These are phyloP conservation scores for Phainopepla nitens DNA, from an alignment of 2,113 vertebrate genomes.

Conservation along the genomic window DNA sequence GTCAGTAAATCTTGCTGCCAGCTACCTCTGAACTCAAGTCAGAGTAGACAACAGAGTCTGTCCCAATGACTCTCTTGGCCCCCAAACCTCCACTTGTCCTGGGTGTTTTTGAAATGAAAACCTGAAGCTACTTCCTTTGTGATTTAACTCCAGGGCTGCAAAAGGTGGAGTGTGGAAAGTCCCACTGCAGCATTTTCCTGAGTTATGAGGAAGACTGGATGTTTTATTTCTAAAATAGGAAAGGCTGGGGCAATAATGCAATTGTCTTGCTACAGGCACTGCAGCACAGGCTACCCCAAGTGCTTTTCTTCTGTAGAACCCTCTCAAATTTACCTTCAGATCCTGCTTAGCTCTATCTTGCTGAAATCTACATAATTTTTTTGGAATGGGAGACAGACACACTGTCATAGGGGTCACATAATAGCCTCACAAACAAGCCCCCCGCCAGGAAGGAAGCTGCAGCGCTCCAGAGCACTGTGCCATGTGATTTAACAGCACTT, in stretches of 20 bases:
- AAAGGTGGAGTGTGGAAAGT: neutral
- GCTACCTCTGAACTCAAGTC: neutral
- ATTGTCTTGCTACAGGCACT: neutral
- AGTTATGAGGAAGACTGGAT: neutral
- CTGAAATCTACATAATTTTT: neutral
- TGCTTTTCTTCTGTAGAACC: neutral
- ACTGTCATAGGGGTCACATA: neutral
- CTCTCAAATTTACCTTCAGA: neutral
- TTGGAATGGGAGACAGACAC: neutral
- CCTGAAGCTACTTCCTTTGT: neutral
- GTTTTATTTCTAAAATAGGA: neutral
- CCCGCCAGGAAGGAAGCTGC: neutral
- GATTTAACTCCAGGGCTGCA: neutral
- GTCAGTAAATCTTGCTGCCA: neutral
- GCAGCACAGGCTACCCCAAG: neutral
- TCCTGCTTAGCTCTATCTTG: neutral
- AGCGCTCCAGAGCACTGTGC: neutral
- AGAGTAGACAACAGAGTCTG: neutral
- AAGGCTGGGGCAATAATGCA: neutral
- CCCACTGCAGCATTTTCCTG: neutral
- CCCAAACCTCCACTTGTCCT: neutral
- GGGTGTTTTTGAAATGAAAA: neutral
- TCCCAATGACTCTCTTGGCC: neutral
- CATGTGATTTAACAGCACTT: slow-evolving; percentile 26
- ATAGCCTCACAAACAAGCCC: neutral